Conservation (phyloP, 1,140 invertebrate genomes). For the Drosophila pseudoananassae region DNA sequence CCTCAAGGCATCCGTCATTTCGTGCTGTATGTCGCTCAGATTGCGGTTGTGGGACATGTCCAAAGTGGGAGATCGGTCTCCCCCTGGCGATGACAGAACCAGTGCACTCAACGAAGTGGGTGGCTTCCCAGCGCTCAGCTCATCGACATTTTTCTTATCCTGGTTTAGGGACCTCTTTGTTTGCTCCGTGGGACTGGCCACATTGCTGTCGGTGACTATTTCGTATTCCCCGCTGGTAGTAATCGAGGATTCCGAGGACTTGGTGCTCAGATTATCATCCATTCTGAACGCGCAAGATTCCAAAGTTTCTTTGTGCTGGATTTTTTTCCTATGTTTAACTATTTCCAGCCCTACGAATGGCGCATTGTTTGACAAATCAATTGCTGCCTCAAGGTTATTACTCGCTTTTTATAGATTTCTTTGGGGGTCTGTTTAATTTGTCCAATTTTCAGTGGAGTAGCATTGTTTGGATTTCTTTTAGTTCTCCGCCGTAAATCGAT, state of each 20-base stretch:
- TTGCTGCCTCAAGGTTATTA: constrained; percentile 25
- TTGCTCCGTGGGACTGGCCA: constrained; percentile 72
- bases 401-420: constrained; percentile 40
- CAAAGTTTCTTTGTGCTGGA: constrained; percentile 10
- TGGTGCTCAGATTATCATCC: constrained; percentile 91
- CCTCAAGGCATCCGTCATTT: constrained; percentile 89
- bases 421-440: constrained; percentile 47
- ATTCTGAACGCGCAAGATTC: constrained; percentile 84
- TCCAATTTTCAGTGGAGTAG: constrained; percentile 65
- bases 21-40: constrained; percentile 89
- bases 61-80: constrained; percentile 87
- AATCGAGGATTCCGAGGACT: constrained; percentile 91
- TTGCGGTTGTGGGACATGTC: constrained; percentile 90
- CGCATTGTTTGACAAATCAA: constrained; percentile 53
- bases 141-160: neutral
- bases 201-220: constrained; percentile 87
- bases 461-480: constrained; percentile 68
- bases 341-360: constrained; percentile 47
- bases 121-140: constrained; percentile 25
- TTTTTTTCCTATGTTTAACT: constrained; percentile 14
- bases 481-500: constrained; percentile 67
- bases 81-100: constrained; percentile 60
- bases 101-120: constrained; percentile 58
- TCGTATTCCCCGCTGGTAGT: constrained; percentile 94
- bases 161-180: constrained; percentile 37